These are phyloP conservation scores for Danio albolineatus DNA, from an alignment of 2,797 vertebrate genomes.

Conservation along the genomic window DNA sequence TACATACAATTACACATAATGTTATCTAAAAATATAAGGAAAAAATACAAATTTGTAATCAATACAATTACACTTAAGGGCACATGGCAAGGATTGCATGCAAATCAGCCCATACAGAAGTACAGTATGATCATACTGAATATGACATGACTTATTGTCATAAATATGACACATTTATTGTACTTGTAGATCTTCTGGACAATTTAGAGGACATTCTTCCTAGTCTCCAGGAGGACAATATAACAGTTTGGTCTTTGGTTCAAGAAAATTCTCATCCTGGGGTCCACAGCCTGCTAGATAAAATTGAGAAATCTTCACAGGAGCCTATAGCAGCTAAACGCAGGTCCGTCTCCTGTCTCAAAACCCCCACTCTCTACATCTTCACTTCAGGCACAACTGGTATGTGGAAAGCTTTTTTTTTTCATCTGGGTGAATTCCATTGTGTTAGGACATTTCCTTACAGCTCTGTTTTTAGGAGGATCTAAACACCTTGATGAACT, in stretches of 20 bases:
- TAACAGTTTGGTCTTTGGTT: slow-evolving; percentile 85
- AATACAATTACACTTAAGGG: no score
- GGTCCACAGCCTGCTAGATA: slow-evolving; percentile 73
- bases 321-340: slow-evolving; percentile 74
- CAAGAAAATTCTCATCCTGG: slow-evolving; percentile 61
- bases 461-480: background rate
- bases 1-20: no score
- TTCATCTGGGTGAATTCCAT: background rate
- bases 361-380: slow-evolving; percentile 86
- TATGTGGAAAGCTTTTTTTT: slow-evolving; percentile 52
- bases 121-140: background rate
- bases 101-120: no score
- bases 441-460: background rate
- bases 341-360: slow-evolving; percentile 73
- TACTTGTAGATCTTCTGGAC: slow-evolving; percentile 78
- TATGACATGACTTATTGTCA: no score
- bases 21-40: no score
- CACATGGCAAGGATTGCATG: no score
- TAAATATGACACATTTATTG: background rate
- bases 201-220: slow-evolving; percentile 80
- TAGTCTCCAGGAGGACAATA: slow-evolving; percentile 75
- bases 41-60: no score
- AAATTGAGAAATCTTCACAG: slow-evolving; percentile 75
- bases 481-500: background rate
- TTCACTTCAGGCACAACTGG: slow-evolving; percentile 95